These are phyloP conservation scores for Conomelus anceps DNA, from an alignment of 2,888 invertebrate species.

Conservation along the genomic window DNA sequence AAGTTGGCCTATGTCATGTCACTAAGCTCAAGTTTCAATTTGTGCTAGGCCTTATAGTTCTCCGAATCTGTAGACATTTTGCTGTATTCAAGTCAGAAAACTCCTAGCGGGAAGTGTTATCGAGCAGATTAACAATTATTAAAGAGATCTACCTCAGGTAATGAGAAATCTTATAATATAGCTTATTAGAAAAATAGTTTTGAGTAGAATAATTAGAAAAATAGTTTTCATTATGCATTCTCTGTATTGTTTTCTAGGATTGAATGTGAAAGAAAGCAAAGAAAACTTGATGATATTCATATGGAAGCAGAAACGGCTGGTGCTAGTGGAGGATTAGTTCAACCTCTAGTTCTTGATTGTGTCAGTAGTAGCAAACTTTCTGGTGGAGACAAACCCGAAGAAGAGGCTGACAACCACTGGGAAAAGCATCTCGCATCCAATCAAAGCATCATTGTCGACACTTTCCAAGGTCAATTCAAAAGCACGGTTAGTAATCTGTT, in stretches of 20 bases:
- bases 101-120: too few species aligned
- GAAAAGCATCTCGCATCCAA: constrained; percentile 50
- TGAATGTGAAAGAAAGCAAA: constrained; percentile 36
- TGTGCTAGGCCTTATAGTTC: too few species aligned
- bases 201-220: too few species aligned
- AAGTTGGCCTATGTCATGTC: too few species aligned
- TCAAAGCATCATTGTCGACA: constrained; percentile 52
- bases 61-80: too few species aligned
- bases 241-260: constrained; percentile 31
- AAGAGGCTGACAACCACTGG: constrained; percentile 51
- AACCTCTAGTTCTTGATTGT: background rate
- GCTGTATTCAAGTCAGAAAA: too few species aligned
- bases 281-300: background rate
- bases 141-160: too few species aligned
- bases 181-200: too few species aligned
- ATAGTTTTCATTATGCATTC: too few species aligned
- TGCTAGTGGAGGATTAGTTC: background rate
- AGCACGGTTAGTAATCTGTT: constrained; percentile 47
- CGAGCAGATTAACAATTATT: too few species aligned
- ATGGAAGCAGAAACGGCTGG: background rate
- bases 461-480: constrained; percentile 58
- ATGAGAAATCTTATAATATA: too few species aligned
- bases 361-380: background rate
- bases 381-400: constrained; percentile 33
- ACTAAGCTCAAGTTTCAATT: too few species aligned